phyloP scores from a whole-genome alignment of 92 coral and sea anemone genomes.

The Porites evermanni region DNA sequence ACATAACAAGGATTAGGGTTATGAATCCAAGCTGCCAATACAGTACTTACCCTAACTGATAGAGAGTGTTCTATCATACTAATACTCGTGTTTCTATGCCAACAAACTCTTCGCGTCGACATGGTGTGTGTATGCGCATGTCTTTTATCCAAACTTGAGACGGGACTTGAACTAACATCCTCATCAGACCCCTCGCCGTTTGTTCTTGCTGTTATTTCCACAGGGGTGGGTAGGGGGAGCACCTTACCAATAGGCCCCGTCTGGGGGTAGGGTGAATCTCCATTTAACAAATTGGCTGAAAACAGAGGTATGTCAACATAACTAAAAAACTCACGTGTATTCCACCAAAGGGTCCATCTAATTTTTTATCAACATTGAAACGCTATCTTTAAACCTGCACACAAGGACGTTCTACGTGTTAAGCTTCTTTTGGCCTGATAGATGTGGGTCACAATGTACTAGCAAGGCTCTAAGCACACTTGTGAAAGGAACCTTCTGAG shows the following conservation, averaged over 20 bases:
- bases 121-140: slow-evolving; percentile 98
- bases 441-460: too few species aligned
- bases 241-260: slow-evolving; percentile 72
- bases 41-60: slow-evolving; percentile 89
- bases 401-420: too few species aligned
- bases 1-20: too few species aligned
- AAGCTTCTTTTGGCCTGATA: too few species aligned
- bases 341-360: too few species aligned
- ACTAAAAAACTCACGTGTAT: not conserved
- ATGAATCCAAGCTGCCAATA: not conserved
- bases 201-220: slow-evolving; percentile 65
- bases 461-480: too few species aligned
- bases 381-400: too few species aligned
- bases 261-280: slow-evolving; percentile 71
- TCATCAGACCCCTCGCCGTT: slow-evolving; percentile 88
- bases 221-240: slow-evolving; percentile 89
- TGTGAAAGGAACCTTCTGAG: too few species aligned
- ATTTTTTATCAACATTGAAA: too few species aligned
- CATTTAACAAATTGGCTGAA: slow-evolving; percentile 62
- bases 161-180: slow-evolving; percentile 79
- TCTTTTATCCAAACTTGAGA: slow-evolving; percentile 91
- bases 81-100: slow-evolving; percentile 99
- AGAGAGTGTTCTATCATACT: slow-evolving; percentile 92
- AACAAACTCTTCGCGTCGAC: slow-evolving; percentile 98
- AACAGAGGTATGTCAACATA: not conserved